Base-by-base conservation (phyloP, 2,797 vertebrate genomes). In the Trachurus trachurus region DNA sequence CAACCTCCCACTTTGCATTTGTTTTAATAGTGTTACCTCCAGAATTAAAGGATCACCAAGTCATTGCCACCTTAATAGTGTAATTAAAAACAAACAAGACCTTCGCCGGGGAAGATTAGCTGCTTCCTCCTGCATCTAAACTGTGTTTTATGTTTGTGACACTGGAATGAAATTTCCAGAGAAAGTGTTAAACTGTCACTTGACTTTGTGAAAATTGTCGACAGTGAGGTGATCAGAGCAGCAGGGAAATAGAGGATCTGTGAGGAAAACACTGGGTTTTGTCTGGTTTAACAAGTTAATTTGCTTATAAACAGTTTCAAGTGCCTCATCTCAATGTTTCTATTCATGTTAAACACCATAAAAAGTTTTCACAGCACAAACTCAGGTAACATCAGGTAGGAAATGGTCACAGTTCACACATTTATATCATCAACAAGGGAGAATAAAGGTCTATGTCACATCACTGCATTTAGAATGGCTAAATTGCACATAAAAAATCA, bases 41-140 rank as follows among this genome's bases (percentile, higher is more conserved):
- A 40, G 21, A 53, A 62, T 74, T 73, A 73, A 82, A 76, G 71
- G 73, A 61, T 85, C 59, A 54, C 44, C 53, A 62, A 75, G 84
- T 75, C 31, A 76, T 81, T 62, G 29, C 63, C 74, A 40, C 54
- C 60, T 66, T 81, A 15, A 58, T 74, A 37, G 22, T 54, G 61
- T 73, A 37, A 85, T 82, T 72, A 78, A 65, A 67, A 80, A 83
- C 71, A 85, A 74, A 65, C 9, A 22, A 71, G 45, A 60, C 73
- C 70, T 76, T 82, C 21, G 0, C 58, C 39, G 65, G 6, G 61
- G 60, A 49, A 61, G 39, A 84, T 73, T 45, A 62, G 66, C 63
- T 47, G 52, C 70, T 56, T 37, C 52, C 16, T 60, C 9, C 53
- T 54, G 50, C 37, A 29, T 83, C 40, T 62, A 16, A 76, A 69